Base-by-base conservation (phyloP, 2,888 invertebrate species). In the Rambutsinella grinnellia region DNA sequence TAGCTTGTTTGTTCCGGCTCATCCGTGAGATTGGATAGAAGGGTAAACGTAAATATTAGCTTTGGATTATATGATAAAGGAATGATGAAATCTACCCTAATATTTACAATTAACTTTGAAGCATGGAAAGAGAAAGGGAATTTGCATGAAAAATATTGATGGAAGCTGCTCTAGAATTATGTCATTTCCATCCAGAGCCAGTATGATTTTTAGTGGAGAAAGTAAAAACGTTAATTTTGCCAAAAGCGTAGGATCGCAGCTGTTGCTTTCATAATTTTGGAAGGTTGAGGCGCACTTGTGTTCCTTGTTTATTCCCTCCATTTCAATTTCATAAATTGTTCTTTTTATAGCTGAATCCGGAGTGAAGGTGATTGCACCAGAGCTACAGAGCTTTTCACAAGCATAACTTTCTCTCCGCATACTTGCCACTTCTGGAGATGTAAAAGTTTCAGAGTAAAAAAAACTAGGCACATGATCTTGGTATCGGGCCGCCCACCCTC, bases 311-410 rank as follows among this genome's bases (percentile, higher is more conserved):
- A n/a, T 46, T 46, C 46, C 17, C 2, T 46, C 46, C 46, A 44
- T 10, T 13, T 44, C 44, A 44, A 44, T 10, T 46, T 46, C 2
- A n/a, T n/a, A 2, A n/a, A n/a, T 51, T 54, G 54, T 15, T 54
- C 23, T 13, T 21, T 53, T 54, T 54, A 26, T 19, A 24, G 19
- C 17, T 49, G 49, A 19, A 5, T 19, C 17, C 3, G 49, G 49
- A 54, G 3, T 8, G 23, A 54, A 24, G 54, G 15, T 54, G 54
- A 54, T 54, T 54, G 54, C 54, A 54, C 24, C 54, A 54, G 26
- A 2, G 24, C 26, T 54, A 23, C 54, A 15, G 26, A 54, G n/a
- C n/a, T n/a, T 54, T 54, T 26, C 17, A 24, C 15, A 24, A 21
- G 24, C 24, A 54, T 24, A 13, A 15, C 26, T 24, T 54, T 21